Base-by-base conservation (phyloP, 23 tunicate genomes). In the Aplidium turbinatum region DNA sequence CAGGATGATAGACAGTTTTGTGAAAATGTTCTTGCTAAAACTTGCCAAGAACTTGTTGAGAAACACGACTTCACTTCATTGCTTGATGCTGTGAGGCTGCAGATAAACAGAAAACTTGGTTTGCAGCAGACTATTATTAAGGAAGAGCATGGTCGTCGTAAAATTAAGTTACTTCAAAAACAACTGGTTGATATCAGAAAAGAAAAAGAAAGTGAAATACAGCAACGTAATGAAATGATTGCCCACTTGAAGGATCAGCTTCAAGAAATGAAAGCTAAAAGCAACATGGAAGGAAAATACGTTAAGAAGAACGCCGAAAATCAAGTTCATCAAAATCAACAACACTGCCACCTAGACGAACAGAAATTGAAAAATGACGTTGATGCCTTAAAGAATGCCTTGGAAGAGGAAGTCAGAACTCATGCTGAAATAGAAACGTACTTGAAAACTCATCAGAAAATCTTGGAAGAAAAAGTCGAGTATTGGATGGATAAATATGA, bases 231-330 rank as follows among this genome's bases (percentile, higher is more conserved):
- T 72, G 99, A 94, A 56, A 87, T 94, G 99, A 94, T 94, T 68
- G 99, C 99, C 5, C 99, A 94, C 69, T 58, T 94, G 22, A 94
- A 94, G 55, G 99, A 94, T 87, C 99, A 94, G 55, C 81, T 94
- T 38, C 99, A 94, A 55, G 87, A 81, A 72, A 81, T 87, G 90
- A 87, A 94, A 69, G 95, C 99, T 46, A 87, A 94, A 63, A 87
- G 90, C 39, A 87, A 87, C 57, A 82, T 94, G 90, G 99, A 94
- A 73, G 99, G 99, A 46, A 87, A 87, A 31, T 94, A 94, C 62
- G 99, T 94, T 73, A 94, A 94, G 70, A 94, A 94, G 45, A 82
- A 84, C 50, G 99, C 99, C 13, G 99, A 94, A 57, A 87, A 82
- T 48, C 90, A 82, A 24, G 97, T 90, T 36, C 89, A 83, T 39